Evolutionary conservation across 92 coral and sea anemone genomes (phyloP).

Genomic region (Bergia puertoricense): DNA sequence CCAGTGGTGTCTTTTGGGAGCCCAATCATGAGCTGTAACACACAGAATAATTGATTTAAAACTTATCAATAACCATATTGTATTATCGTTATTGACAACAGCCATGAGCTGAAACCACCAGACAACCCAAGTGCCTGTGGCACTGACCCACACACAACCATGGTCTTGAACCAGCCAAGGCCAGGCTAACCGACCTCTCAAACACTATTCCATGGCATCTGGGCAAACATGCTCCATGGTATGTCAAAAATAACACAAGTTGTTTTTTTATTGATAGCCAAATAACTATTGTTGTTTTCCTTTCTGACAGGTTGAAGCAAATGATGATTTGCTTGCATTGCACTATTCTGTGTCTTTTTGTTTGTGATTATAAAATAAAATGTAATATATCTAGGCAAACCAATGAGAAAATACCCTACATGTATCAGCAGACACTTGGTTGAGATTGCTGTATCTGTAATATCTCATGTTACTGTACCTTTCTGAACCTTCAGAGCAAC

Average conservation of each 20-base stretch:
- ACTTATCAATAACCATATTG: not conserved
- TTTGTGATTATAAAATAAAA: not conserved
- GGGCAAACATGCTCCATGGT: not conserved
- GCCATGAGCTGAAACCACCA: slow-evolving; percentile 8
- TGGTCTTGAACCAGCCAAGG: slow-evolving; percentile 5
- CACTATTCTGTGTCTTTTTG: slow-evolving; percentile 1
- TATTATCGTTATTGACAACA: not conserved
- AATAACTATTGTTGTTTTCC: slow-evolving; percentile 12
- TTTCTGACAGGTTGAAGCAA: not conserved
- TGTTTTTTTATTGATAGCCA: not conserved
- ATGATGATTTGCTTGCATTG: not conserved
- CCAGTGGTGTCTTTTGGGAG: too few species aligned
- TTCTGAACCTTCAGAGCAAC: slow-evolving; percentile 14
- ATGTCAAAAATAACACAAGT: not conserved
- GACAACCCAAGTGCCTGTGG: slow-evolving; percentile 6
- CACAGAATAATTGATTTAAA: not conserved
- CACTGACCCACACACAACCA: slow-evolving; percentile 2
- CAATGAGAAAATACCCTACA: not conserved
- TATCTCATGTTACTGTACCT: slow-evolving; percentile 6
- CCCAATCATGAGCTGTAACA: not conserved
- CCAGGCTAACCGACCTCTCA: not conserved
- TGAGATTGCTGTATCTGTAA: slow-evolving; percentile 2
- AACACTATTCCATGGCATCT: not conserved
- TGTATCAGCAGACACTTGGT: not conserved
- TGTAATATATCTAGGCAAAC: not conserved